These are phyloP conservation scores for Fundulus diaphanus DNA, from an alignment of 2,797 vertebrate genomes.

Conservation along the genomic window DNA sequence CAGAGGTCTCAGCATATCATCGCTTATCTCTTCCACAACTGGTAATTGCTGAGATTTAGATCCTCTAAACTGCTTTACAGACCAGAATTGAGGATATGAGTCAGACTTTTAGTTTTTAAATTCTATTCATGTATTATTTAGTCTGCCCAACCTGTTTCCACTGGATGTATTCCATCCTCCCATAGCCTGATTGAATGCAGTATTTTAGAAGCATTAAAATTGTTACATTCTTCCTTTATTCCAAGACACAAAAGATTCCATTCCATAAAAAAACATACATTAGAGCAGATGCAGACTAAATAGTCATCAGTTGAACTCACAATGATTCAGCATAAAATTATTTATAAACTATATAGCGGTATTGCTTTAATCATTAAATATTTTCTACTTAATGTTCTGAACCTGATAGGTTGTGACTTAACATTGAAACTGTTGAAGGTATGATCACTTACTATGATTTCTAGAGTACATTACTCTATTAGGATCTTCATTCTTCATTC, in stretches of 20 bases:
- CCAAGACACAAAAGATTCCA: too few relatives aligned
- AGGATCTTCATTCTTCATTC: too few relatives aligned
- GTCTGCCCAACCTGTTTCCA: not conserved
- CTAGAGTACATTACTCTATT: too few relatives aligned
- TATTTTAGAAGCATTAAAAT: not conserved
- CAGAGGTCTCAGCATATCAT: conserved; percentile 8
- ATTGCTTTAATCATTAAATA: too few relatives aligned
- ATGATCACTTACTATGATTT: too few relatives aligned
- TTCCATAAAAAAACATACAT: too few relatives aligned
- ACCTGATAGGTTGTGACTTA: too few relatives aligned
- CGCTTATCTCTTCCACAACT: conserved; percentile 1
- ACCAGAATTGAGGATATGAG: not conserved
- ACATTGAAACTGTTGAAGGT: too few relatives aligned
- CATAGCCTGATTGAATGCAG: not conserved
- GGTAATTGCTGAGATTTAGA: conserved; percentile 1
- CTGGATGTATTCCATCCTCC: not conserved
- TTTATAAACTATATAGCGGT: not conserved
- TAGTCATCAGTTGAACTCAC: not conserved
- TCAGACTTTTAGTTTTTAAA: not conserved
- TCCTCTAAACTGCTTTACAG: not conserved
- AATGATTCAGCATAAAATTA: not conserved
- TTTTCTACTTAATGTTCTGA: too few relatives aligned
- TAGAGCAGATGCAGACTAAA: not conserved
- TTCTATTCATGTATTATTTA: not conserved
- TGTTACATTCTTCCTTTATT: too few relatives aligned